Conservation (phyloP, 2,797 vertebrate genomes). For the Molossus molossus region DNA sequence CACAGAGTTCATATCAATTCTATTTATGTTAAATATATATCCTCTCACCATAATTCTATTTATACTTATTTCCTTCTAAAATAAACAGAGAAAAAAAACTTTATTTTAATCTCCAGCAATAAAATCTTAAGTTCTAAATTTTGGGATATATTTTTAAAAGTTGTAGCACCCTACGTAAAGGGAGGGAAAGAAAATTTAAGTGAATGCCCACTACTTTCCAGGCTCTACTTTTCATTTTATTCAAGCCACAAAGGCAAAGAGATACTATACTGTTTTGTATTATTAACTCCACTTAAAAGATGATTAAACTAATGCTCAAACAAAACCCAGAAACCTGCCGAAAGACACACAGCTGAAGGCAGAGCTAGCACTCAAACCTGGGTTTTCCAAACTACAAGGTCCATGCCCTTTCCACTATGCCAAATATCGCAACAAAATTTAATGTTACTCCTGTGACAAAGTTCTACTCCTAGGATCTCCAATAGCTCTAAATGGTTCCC, state of each 20-base stretch:
- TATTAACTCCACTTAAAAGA: slow-evolving; percentile 3
- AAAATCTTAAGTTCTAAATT: not conserved
- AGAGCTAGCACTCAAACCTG: not conserved
- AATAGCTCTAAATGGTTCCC: not conserved
- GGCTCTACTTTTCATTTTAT: not conserved
- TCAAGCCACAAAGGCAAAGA: slow-evolving; percentile 14
- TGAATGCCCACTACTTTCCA: not conserved
- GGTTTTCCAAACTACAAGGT: not conserved
- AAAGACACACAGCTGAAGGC: not conserved
- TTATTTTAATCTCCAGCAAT: not conserved
- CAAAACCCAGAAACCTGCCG: not conserved
- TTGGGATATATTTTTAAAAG: slow-evolving; percentile 13
- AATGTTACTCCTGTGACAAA: not conserved
- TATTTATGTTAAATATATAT: not conserved
- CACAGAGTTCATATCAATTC: not conserved
- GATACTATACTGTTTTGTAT: not conserved
- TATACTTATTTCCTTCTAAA: slow-evolving; percentile 54
- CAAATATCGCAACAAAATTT: not conserved
- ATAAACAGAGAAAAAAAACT: not conserved
- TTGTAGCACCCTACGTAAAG: not conserved
- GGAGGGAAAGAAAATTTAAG: not conserved
- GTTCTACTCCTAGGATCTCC: not conserved
- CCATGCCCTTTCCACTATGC: not conserved
- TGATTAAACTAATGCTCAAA: not conserved
- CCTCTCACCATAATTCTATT: not conserved